Evolutionary conservation across 2,888 invertebrate genomes (phyloP).

Genomic region (Tachina lurida): DNA sequence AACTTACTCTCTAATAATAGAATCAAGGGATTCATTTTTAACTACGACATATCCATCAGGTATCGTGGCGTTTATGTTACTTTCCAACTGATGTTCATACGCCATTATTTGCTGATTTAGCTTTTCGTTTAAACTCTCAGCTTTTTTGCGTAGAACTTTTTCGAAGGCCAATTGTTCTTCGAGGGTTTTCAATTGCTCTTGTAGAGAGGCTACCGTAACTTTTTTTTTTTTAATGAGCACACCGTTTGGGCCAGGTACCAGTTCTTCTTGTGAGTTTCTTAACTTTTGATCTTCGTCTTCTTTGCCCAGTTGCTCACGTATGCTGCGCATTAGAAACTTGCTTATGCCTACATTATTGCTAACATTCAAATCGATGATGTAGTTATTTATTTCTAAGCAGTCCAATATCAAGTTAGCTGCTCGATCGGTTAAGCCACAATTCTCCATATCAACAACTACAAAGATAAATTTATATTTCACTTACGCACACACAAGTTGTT

Average conservation of each 20-base stretch:
- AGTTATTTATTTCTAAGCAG: conserved; percentile 86
- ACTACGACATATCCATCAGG: conserved; percentile 78
- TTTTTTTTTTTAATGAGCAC: conserved; percentile 75
- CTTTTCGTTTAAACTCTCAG: conserved; percentile 86
- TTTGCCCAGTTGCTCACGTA: conserved; percentile 83
- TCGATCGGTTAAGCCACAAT: conserved; percentile 88
- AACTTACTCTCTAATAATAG: conserved; percentile 78
- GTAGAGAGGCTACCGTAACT: conserved; percentile 76
- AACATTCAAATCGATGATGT: conserved; percentile 88
- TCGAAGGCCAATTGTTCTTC: conserved; percentile 86
- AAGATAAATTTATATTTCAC: neutral
- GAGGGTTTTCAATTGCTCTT: conserved; percentile 81
- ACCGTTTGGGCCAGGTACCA: conserved; percentile 76
- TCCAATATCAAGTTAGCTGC: conserved; percentile 85
- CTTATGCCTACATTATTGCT: conserved; percentile 85
- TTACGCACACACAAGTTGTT: neutral
- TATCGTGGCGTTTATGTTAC: conserved; percentile 68
- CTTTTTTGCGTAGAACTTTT: conserved; percentile 85
- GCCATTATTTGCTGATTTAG: conserved; percentile 86
- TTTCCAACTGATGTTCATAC: conserved; percentile 75
- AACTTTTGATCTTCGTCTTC: conserved; percentile 76
- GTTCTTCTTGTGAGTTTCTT: conserved; percentile 72
- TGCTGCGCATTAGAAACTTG: conserved; percentile 83
- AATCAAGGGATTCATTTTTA: conserved; percentile 76
- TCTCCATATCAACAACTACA: conserved; percentile 88